These are phyloP conservation scores for Phalera bucephala DNA, from an alignment of 2,888 invertebrate species.

Conservation along the genomic window DNA sequence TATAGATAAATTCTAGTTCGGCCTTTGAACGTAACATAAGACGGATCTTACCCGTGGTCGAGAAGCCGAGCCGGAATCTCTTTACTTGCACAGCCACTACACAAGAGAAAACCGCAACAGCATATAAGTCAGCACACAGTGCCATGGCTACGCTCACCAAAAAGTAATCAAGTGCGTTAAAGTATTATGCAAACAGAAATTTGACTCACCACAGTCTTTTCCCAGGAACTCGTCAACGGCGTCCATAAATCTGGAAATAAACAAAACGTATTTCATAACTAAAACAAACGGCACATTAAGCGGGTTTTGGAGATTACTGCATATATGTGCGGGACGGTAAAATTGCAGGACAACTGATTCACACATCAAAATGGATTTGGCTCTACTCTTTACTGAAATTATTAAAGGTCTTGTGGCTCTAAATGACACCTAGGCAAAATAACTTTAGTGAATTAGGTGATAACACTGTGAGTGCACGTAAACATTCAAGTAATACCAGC, in stretches of 20 bases:
- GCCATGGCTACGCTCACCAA: slow-evolving; percentile 43
- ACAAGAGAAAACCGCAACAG: slow-evolving; percentile 52
- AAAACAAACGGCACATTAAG: slow-evolving; percentile 16
- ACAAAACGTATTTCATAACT: slow-evolving; percentile 44
- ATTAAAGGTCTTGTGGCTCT: no score
- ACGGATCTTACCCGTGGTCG: slow-evolving; percentile 46
- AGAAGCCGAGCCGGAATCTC: slow-evolving; percentile 41
- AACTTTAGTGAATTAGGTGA: no score
- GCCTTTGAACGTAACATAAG: slow-evolving; percentile 1
- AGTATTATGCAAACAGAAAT: slow-evolving; percentile 49
- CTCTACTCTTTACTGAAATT: no score
- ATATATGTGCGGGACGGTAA: no score
- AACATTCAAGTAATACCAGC: no score
- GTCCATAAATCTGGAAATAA: slow-evolving; percentile 70
- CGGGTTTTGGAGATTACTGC: no score
- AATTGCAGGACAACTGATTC: no score
- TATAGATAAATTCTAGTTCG: no score
- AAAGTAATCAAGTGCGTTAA: slow-evolving; percentile 56
- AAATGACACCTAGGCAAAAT: no score
- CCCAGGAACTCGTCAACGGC: slow-evolving; percentile 65
- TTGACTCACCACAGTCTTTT: slow-evolving; percentile 66
- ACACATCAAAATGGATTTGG: no score
- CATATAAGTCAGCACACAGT: slow-evolving; percentile 42
- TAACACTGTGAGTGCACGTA: no score
- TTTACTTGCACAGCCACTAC: slow-evolving; percentile 50